A percentile compares a stretch with the other conserved stretches of the same genome.
Conservation (phyloP, 2,797 vertebrate species). For the Sebastes cheni region DNA sequence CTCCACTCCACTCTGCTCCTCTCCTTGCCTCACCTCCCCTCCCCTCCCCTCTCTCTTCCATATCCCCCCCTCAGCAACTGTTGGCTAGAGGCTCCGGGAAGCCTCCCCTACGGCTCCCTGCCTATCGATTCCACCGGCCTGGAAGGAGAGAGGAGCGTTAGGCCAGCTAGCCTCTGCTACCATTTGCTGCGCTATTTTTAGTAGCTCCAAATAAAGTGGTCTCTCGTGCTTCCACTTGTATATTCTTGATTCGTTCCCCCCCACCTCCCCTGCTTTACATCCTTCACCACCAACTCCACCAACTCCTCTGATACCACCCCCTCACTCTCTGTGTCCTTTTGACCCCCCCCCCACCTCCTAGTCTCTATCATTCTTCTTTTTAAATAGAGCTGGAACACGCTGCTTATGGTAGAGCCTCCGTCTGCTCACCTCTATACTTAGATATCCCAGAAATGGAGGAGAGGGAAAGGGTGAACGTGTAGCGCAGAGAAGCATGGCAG, state of each 20-base stretch:
- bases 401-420: constrained; percentile 84
- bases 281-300: constrained; percentile 67
- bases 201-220: constrained; percentile 95
- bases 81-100: constrained; percentile 87
- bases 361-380: constrained; percentile 78
- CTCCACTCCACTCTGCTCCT: constrained; percentile 56
- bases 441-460: constrained; percentile 60
- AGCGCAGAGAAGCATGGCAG: constrained; percentile 40
- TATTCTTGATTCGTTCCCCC: constrained; percentile 81
- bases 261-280: constrained; percentile 65
- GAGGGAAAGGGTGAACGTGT: constrained; percentile 45
- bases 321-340: constrained; percentile 74
- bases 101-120: constrained; percentile 87
- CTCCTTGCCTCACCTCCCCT: constrained; percentile 30
- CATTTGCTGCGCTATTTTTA: constrained; percentile 91
- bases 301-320: constrained; percentile 58
- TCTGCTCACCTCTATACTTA: constrained; percentile 87
- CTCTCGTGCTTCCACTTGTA: constrained; percentile 89
- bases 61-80: constrained; percentile 83
- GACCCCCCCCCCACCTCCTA: constrained; percentile 37
- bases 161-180: constrained; percentile 80
- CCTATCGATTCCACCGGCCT: constrained; percentile 93
- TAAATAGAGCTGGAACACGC: constrained; percentile 81
- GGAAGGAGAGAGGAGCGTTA: constrained; percentile 73
- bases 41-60: constrained; percentile 24